A percentile compares a stretch with the other conserved stretches of the same genome.
Conservation (phyloP, 2,113 vertebrate genomes). For the Phalacrocorax pelagicus region DNA sequence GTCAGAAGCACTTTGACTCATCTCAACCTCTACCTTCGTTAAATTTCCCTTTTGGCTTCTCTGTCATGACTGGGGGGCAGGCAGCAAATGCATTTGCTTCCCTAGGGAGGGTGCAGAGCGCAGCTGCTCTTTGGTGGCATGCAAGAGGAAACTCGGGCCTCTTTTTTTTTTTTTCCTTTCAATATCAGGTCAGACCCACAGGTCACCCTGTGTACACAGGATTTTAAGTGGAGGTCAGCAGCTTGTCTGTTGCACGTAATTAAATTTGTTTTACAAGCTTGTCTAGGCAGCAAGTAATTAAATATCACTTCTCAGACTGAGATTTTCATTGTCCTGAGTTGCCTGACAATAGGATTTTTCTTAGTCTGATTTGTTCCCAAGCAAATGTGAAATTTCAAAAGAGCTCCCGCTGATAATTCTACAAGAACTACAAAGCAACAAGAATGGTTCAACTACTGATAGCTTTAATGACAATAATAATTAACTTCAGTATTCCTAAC, state of each 20-base stretch:
- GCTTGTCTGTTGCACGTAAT: constrained; percentile 45
- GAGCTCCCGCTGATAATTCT: neutral
- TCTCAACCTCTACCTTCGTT: neutral
- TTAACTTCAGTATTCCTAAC: neutral
- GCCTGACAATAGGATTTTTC: constrained; percentile 37
- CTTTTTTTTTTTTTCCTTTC: neutral
- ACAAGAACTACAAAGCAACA: constrained; percentile 4
- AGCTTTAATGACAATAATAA: neutral
- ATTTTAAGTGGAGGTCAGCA: constrained; percentile 54
- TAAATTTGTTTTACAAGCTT: constrained; percentile 68
- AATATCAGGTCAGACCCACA: neutral
- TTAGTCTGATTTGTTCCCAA: neutral
- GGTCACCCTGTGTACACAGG: constrained; percentile 38
- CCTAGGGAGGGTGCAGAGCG: neutral
- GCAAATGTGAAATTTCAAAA: constrained; percentile 2
- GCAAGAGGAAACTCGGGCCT: neutral
- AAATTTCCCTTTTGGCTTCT: constrained; percentile 20
- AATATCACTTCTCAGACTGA: constrained; percentile 52
- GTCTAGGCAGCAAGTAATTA: constrained; percentile 61
- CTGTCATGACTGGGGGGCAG: neutral
- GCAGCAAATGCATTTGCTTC: neutral
- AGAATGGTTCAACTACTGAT: neutral
- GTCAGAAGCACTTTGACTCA: neutral
- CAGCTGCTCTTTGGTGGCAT: neutral
- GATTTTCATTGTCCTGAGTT: constrained; percentile 34